Evolutionary conservation across 2,888 invertebrate genomes (phyloP).

Genomic region (Eupeodes latifasciatus): DNA sequence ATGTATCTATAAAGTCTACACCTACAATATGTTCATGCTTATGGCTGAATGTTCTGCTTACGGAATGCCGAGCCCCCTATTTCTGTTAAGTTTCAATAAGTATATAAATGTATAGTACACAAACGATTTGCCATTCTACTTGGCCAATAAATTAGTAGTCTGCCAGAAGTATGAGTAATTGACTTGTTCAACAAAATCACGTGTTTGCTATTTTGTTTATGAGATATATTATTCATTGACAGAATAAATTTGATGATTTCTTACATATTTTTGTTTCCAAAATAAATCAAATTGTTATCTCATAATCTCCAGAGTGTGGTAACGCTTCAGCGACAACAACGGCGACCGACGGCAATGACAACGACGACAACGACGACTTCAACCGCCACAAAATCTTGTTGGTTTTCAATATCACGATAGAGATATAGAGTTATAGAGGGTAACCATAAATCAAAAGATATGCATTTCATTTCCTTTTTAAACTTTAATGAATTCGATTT

Average conservation of each 20-base stretch:
- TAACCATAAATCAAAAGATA: slow-evolving; percentile 51
- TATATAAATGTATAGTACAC: neutral
- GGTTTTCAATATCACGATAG: slow-evolving; percentile 44
- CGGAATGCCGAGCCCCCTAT: slow-evolving; percentile 69
- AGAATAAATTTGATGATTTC: slow-evolving; percentile 25
- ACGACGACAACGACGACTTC: neutral
- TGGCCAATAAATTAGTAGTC: slow-evolving; percentile 66
- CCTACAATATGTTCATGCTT: slow-evolving; percentile 20
- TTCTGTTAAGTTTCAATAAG: slow-evolving; percentile 34
- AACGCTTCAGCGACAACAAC: neutral
- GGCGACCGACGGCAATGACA: neutral
- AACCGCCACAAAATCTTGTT: slow-evolving; percentile 54
- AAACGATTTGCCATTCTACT: slow-evolving; percentile 13
- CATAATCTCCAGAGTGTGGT: slow-evolving; percentile 40
- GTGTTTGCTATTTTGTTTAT: slow-evolving; percentile 47
- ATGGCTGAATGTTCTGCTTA: slow-evolving; percentile 36
- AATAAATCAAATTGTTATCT: slow-evolving; percentile 67
- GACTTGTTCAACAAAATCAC: slow-evolving; percentile 67
- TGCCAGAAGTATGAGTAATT: slow-evolving; percentile 60
- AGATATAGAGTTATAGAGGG: neutral
- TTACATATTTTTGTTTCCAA: slow-evolving; percentile 43
- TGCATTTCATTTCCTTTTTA: slow-evolving; percentile 26
- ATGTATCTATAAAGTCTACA: neutral
- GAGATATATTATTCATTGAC: slow-evolving; percentile 26
- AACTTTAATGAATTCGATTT: slow-evolving; percentile 50